Evolutionary conservation across 1,140 invertebrate species (phyloP), one percentile per base, ranked within the genome.

Genomic region (Zaprionus tsacasi): DNA sequence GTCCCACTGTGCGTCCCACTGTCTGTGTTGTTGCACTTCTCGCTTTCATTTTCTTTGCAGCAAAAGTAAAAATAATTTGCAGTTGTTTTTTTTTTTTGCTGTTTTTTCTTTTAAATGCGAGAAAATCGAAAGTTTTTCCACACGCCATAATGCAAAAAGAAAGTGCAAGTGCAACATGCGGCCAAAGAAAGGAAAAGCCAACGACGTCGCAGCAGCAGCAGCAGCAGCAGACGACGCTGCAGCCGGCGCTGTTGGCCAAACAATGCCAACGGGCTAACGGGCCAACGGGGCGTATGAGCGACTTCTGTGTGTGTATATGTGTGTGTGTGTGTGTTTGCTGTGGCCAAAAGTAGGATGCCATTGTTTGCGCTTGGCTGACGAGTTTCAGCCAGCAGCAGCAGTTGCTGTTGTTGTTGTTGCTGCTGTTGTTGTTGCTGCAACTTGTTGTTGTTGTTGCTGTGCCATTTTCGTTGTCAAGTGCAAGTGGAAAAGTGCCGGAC

Each of bases 81-180:
- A 70, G 35, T 73, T 74, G 48, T 35, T 73, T 72, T 71, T 50
- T 64, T 59, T 27, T 60, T 75, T 45, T 70, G 40, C 60, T 38
- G 17, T 27, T 77, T 52, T 70, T 68, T 63, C 50, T 71, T 79
- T 69, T 71, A 66, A 66, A 70, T 71, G 73, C 81, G 89, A 91
- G 91, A 92, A 92, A 92, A 92, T 92, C 91, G 91, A 92, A 92
- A 92, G 91, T 92, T 92, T 91, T 92, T 92, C 91, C 91, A 91
- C 82, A 88, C 90, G 82, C 87, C 90, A 92, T 91, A 91, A 91
- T 88, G 86, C 83, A 91, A 92, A 92, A 91, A 92, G 91, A 92
- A 92, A 92, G 91, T 92, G 91, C 91, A 92, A 92, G 91, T 92
- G 91, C 91, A 92, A 77, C 77, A 79, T 67, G 64, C 75, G 76